Conservation (phyloP, 2,113 vertebrate genomes). For the Proterorhinus semilunaris region DNA sequence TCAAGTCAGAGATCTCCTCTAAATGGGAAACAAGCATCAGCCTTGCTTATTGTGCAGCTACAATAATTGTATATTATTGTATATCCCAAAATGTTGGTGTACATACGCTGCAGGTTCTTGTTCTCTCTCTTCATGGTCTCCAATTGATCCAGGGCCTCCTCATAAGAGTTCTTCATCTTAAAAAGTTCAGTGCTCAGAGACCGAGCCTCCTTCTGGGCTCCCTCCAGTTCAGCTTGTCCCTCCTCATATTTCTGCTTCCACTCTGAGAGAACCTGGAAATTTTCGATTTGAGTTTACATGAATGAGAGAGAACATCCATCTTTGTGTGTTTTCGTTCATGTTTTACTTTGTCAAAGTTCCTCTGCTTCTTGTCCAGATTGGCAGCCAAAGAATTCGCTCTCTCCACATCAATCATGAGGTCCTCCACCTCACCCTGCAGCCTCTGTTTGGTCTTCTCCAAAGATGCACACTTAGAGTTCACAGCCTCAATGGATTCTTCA, state of each 20-base stretch:
- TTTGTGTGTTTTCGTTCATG: neutral
- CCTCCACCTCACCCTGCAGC: constrained; percentile 72
- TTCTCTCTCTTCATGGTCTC: constrained; percentile 72
- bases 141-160: constrained; percentile 68
- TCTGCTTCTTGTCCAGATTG: constrained; percentile 75
- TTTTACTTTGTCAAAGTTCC: constrained; percentile 61
- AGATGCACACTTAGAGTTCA: constrained; percentile 75
- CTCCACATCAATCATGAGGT: constrained; percentile 71
- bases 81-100: too few species aligned
- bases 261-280: constrained; percentile 61
- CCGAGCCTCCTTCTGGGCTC: constrained; percentile 2
- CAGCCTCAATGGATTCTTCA: constrained; percentile 71
- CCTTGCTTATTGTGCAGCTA: too few species aligned
- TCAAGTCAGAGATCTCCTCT: constrained; percentile 65
- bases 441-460: constrained; percentile 77
- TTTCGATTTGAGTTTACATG: too few species aligned
- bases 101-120: constrained; percentile 65
- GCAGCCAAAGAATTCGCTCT: constrained; percentile 71
- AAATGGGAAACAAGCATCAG: neutral
- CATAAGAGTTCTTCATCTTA: constrained; percentile 73
- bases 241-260: constrained; percentile 68
- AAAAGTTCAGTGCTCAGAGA: constrained; percentile 31
- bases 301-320: too few species aligned
- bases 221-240: neutral
- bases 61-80: too few species aligned